These are phyloP conservation scores for Mormyrops attenuatus DNA, from an alignment of 2,797 vertebrate species.

Conservation along the genomic window DNA sequence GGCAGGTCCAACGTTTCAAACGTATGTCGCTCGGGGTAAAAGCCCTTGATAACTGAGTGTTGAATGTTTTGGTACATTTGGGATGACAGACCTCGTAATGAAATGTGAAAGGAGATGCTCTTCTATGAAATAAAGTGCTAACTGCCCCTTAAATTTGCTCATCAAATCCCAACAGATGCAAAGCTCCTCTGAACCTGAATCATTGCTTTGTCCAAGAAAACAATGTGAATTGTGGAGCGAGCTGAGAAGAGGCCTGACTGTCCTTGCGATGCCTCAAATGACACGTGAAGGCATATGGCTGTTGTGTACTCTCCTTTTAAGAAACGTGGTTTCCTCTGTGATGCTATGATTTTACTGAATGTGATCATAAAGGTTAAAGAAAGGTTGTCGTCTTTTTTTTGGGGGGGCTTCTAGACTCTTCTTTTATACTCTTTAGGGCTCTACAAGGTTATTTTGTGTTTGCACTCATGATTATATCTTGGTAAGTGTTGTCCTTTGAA, in stretches of 20 bases:
- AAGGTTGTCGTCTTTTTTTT: background rate
- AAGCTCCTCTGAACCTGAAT: background rate
- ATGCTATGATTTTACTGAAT: background rate
- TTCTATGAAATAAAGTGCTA: background rate
- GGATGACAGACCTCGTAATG: background rate
- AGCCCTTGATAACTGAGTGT: background rate
- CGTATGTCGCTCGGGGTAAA: background rate
- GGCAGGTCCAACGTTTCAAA: background rate
- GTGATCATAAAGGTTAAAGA: background rate
- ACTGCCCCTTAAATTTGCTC: background rate
- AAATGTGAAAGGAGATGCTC: background rate
- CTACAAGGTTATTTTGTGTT: background rate
- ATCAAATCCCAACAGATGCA: background rate
- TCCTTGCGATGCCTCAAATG: background rate
- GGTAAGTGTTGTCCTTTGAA: background rate
- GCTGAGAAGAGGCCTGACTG: background rate
- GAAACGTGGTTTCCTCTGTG: background rate
- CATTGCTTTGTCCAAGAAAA: background rate
- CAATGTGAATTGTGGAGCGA: background rate
- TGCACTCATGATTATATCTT: background rate
- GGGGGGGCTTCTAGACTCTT: background rate
- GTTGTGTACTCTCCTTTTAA: background rate
- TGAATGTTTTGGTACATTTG: background rate
- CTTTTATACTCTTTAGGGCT: background rate
- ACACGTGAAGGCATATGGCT: no score